Evolutionary conservation across 1,140 invertebrate species (phyloP).

Genomic region (Thaumetopoea pityocampa): DNA sequence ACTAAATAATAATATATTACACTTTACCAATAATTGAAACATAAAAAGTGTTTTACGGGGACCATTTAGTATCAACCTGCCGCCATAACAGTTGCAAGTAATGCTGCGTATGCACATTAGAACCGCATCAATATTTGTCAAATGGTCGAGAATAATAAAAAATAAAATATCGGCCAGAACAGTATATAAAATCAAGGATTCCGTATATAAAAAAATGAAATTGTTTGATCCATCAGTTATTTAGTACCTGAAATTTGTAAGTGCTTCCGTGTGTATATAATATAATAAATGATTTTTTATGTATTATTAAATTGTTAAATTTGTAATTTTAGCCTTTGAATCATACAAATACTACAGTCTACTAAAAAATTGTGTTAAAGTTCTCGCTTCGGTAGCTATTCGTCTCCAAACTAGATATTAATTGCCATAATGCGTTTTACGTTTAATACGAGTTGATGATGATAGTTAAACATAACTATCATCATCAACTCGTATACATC

Average conservation of each 20-base stretch:
- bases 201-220: background rate
- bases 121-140: constrained; percentile 34
- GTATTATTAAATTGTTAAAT: too few relatives aligned
- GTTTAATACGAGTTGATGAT: too few relatives aligned
- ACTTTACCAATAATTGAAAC: constrained; percentile 39
- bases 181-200: background rate
- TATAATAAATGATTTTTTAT: background rate
- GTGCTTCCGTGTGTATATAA: background rate
- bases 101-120: constrained; percentile 35
- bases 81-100: constrained; percentile 39
- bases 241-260: background rate
- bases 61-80: constrained; percentile 32
- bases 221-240: background rate
- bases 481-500: too few relatives aligned
- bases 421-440: too few relatives aligned
- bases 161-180: background rate
- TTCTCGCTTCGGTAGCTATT: too few relatives aligned
- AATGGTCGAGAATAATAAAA: constrained; percentile 34
- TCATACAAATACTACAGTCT: too few relatives aligned
- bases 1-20: constrained; percentile 41
- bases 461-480: too few relatives aligned
- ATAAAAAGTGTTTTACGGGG: constrained; percentile 51
- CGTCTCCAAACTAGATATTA: too few relatives aligned
- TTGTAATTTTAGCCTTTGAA: too few relatives aligned
- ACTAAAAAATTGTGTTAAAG: too few relatives aligned